Evolutionary conservation across 2,797 vertebrate genomes (phyloP), one percentile per base, ranked within the genome.

Genomic region (Erethizon dorsatum): DNA sequence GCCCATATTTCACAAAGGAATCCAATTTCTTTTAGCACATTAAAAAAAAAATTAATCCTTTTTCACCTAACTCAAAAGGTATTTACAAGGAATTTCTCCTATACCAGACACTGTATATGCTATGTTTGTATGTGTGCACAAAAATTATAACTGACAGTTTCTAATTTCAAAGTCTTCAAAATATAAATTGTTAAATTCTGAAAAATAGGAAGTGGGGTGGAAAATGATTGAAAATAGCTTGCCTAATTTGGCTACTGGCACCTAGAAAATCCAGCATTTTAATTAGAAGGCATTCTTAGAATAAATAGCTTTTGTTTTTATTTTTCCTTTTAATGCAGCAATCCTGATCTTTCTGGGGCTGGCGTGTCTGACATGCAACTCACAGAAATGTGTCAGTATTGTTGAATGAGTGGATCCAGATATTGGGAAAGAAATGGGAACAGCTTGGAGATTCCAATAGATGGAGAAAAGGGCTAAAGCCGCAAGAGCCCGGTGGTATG

Each of bases 21-120:
- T 77, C 57, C 67, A 96, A 77, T 50, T 82, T 91, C 84, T 97
- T 92, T 93, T 63, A 88, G 85, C 47, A 91, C 57, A 84, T 84
- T 63, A 33, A 6, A 65, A 22, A 63, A 85, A 33, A 82, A 91
- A 97, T 95, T 96, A 97, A 92, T 78, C n/a, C 63, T 22, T 96
- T 94, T 95, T 92, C 83, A 87, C 79, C 90, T 88, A 52, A 94
- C 93, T 91, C 87, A 91, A 87, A 95, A 94, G 26, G 65, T 90
- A 79, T 78, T 91, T 94, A 73, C 63, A 84, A 91, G 75, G 75
- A 88, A 83, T 24, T 86, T 88, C 52, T 65, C 50, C 12, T 65
- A 61, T 37, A 69, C 61, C 9, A 63, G 94, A 88, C 28, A 73
- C 31, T 54, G 26, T 87, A 12, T 52, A 56, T 65, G 37, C 26